These are phyloP conservation scores for Probosciger aterrimus DNA, from an alignment of 2,113 vertebrate species.

Conservation along the genomic window DNA sequence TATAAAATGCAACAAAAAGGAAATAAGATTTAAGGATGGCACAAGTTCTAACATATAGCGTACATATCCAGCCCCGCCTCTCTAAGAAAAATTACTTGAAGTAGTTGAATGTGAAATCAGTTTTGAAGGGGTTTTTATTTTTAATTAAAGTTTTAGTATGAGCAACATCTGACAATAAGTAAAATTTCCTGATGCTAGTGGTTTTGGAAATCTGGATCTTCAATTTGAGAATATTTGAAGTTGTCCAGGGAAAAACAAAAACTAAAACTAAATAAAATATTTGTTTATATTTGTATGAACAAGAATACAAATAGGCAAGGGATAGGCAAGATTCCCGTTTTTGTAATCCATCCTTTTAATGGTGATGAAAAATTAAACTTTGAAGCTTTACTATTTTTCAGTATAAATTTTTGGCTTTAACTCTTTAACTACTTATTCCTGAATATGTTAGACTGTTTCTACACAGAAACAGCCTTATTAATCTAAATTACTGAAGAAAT, in stretches of 20 bases:
- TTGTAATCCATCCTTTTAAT: neutral
- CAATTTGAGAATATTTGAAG: neutral
- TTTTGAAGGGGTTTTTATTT: neutral
- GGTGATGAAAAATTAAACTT: neutral
- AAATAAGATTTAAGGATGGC: neutral
- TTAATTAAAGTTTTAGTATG: neutral
- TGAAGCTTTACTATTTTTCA: neutral
- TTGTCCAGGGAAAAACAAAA: neutral
- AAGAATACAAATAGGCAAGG: neutral
- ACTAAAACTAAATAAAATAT: neutral
- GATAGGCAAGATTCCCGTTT: neutral
- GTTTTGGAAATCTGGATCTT: neutral
- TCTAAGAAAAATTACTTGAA: neutral
- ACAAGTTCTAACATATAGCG: neutral
- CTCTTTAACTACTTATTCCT: neutral
- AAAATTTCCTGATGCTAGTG: neutral
- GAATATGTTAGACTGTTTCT: neutral
- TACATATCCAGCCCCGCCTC: neutral
- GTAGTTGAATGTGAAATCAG: neutral
- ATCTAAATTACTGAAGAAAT: neutral
- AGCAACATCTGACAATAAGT: neutral
- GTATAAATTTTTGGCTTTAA: neutral
- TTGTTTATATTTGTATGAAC: neutral
- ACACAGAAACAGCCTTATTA: neutral
- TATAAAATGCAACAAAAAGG: neutral